Evolutionary conservation across 2,888 invertebrate species (phyloP), one percentile per base, ranked within the genome.

Genomic region (Thymelicus acteon): DNA sequence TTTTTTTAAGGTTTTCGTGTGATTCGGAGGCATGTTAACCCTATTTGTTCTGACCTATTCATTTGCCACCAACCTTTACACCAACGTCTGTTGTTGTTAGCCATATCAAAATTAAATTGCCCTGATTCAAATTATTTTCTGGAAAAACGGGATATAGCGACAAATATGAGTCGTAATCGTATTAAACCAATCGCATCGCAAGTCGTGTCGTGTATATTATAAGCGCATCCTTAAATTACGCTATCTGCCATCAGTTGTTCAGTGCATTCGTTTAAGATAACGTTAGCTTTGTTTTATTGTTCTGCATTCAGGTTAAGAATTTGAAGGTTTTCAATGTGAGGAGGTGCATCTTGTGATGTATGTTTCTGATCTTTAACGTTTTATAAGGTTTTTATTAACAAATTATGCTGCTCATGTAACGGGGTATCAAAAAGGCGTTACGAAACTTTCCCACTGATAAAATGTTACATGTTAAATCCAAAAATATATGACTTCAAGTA

Each of bases 201-300:
- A 19, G 49, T 64, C 69, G 70, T 52, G 58, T 70, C 70, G 70
- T 19, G n/a, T 7, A 6, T 2, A 13, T 24, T 64, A 64, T 64
- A 70, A 31, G 31, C 1, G 15, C 52, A n/a, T 60, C 58, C 67
- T 79, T 78, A 78, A 79, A 76, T 75, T 75, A 74, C 76, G 67
- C 78, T 78, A 79, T 80, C 75, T 79, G 37, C 57, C 74, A 80
- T 82, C 81, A 78, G 78, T 75, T 81, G 81, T 81, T 64, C 63
- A 52, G 79, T 81, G 80, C 76, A 76, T 79, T 81, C 79, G 77
- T 79, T 78, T 78, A 78, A 81, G 77, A 78, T 80, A 75, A 74
- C 74, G 79, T 78, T 72, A 66, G 58, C 62, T 74, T 75, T 74
- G 74, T 75, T 77, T 76, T 75, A 75, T 73, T 74, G 73, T 73